These are phyloP conservation scores for Gallinago stenura DNA, from an alignment of 2,797 vertebrate species.

Conservation along the genomic window DNA sequence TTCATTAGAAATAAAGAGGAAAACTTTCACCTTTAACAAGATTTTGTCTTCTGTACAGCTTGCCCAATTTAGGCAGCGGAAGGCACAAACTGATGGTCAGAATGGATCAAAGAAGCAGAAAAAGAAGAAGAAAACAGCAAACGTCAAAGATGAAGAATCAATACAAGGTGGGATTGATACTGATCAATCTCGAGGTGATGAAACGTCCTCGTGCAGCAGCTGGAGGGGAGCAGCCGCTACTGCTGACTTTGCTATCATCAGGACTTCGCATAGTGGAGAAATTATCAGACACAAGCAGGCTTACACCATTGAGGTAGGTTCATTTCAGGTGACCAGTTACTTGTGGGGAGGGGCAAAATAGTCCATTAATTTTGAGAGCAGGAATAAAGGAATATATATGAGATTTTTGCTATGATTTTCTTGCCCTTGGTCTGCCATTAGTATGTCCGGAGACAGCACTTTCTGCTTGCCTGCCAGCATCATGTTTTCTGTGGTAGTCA, in stretches of 20 bases:
- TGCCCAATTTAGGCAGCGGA: conserved; percentile 93
- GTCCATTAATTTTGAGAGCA: neutral
- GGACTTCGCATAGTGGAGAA: conserved; percentile 85
- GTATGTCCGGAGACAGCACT: neutral
- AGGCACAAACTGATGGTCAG: conserved; percentile 89
- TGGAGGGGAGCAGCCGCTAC: conserved; percentile 66
- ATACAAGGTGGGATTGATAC: conserved; percentile 69
- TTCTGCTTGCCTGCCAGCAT: neutral
- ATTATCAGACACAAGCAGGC: conserved; percentile 84
- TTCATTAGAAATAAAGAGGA: conserved; percentile 35
- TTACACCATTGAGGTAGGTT: conserved; percentile 90
- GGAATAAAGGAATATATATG: neutral
- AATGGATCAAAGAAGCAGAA: conserved; percentile 88
- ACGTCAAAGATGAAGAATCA: conserved; percentile 79
- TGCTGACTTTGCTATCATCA: conserved; percentile 82
- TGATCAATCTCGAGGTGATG: conserved; percentile 75
- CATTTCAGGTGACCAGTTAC: neutral
- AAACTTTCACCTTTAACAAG: conserved; percentile 63
- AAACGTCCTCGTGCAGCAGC: conserved; percentile 70
- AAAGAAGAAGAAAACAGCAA: conserved; percentile 86
- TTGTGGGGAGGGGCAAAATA: neutral
- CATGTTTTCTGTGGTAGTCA: neutral
- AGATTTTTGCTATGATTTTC: neutral
- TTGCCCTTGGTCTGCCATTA: neutral
- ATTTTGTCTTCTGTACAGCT: conserved; percentile 81